Conservation (phyloP, 2,888 invertebrate species). For the Patella pellucida region DNA sequence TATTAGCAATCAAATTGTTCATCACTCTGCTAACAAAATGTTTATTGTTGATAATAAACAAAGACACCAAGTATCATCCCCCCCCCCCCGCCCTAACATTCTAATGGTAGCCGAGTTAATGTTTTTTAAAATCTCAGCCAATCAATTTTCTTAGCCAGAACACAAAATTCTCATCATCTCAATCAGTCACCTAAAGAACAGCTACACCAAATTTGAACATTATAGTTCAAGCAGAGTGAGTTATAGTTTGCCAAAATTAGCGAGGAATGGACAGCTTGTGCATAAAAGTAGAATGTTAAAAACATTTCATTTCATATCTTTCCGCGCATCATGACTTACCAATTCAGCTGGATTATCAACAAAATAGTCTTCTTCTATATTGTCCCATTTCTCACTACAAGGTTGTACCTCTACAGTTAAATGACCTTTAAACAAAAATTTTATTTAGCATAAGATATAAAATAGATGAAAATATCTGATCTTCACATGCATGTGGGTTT, state of each 20-base stretch:
- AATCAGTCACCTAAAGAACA: constrained; percentile 6
- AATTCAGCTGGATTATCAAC: constrained; percentile 73
- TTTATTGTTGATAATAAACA: no score
- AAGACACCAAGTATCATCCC: no score
- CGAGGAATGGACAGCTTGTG: background rate
- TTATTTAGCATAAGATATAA: background rate
- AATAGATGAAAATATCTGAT: background rate
- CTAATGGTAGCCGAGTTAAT: no score
- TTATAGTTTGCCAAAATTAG: background rate
- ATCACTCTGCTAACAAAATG: no score
- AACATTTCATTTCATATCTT: background rate
- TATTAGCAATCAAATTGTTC: no score
- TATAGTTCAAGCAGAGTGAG: background rate
- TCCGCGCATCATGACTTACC: constrained; percentile 42
- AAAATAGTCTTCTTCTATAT: constrained; percentile 72
- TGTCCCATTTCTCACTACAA: constrained; percentile 72
- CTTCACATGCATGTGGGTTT: no score
- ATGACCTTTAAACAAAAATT: constrained; percentile 38
- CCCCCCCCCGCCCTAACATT: no score
- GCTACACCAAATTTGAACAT: background rate
- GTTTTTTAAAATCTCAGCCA: no score
- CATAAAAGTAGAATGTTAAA: background rate
- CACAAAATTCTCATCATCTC: no score
- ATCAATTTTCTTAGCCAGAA: no score
- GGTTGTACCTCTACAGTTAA: constrained; percentile 71